Base-by-base conservation (phyloP, 2,113 vertebrate species). In the Hippocampus barbouri region DNA sequence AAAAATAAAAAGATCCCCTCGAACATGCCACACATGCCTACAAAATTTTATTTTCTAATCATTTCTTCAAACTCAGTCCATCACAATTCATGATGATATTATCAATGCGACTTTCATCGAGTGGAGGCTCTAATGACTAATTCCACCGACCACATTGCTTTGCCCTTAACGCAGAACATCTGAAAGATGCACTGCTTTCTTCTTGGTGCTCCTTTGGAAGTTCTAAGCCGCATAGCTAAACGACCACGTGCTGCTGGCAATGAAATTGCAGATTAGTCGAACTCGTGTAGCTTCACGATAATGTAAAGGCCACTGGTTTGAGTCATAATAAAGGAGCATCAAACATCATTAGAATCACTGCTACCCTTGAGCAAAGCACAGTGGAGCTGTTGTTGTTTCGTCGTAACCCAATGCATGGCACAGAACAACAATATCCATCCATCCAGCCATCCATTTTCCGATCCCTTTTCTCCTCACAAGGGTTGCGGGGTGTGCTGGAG, bases 181-280 rank as follows among this genome's bases (percentile, higher is more conserved):
- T n/a, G 30, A 70, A 57, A 2, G 34, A 45, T 20, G 68, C 57
- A 14, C 1, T 63, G 72, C 57, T 71, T 43, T 64, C 41, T 74
- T 49, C 49, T 61, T 11, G 69, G 14, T 60, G 66, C 14, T 72
- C 11, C 74, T 74, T 81, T 78, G 75, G 76, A 65, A 18, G 51
- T 40, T 51, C 21, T 47, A 40, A 25, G 20, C 15, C 47, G n/a
- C 63, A 18, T 43, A 47, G 56, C 23, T 66, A 60, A 73, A 70
- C 38, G 54, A 71, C 30, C 30, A 34, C 27, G 56, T 20, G n/a
- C 47, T n/a, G 57, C 43, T 23, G 41, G 23, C 41, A 63, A 77
- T 66, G 34, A 2, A 7, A 15, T 9, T 80, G 69, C 34, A 63
- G 25, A 57, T 68, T 60, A 47, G 4, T 40, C 38, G 20, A 41